Evolutionary conservation across 2,888 invertebrate genomes (phyloP), one percentile per base, ranked within the genome.

Genomic region (Agrochola circellaris): DNA sequence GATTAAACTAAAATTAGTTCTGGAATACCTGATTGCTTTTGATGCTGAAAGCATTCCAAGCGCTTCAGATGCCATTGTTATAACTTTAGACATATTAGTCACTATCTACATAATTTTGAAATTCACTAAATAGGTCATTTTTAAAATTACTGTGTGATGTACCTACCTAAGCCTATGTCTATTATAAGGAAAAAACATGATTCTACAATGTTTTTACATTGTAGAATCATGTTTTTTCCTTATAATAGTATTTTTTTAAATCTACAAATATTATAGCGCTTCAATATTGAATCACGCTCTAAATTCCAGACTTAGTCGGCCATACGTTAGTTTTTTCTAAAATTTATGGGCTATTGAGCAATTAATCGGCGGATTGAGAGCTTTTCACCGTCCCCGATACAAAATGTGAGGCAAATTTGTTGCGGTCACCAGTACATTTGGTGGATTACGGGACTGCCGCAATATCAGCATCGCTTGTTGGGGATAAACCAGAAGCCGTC

Each of bases 361-460:
- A 87, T 90, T 85, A 85, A 83, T 88, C n/a, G n/a, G 80, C 65
- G 73, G 79, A 84, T 82, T 70, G 67, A 71, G 60, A 64, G 71
- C 67, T 83, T 88, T 81, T 83, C 77, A 65, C 79, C 84, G 77
- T 82, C 82, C 71, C 64, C 68, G 80, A 89, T 88, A 88, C 85
- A 85, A 92, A 89, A 88, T 84, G 84, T 85, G 85, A 86, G 81
- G 87, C 81, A 83, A 89, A 87, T 88, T 84, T 84, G 87, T 88
- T 88, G 89, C 84, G 89, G 90, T 89, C 87, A 85, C 77, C 81
- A 84, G 83, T 88, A 87, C 87, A 89, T 92, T 91, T 88, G 77
- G 86, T 79, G 89, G 92, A 91, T 93, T 92, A 92, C 83, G 81
- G 84, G 75, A 86, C 89, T 84, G 83, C 85, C 77, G 88, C 89